phyloP scores from a whole-genome alignment of 1,140 invertebrate genomes.

The Marisa cornuarietis region DNA sequence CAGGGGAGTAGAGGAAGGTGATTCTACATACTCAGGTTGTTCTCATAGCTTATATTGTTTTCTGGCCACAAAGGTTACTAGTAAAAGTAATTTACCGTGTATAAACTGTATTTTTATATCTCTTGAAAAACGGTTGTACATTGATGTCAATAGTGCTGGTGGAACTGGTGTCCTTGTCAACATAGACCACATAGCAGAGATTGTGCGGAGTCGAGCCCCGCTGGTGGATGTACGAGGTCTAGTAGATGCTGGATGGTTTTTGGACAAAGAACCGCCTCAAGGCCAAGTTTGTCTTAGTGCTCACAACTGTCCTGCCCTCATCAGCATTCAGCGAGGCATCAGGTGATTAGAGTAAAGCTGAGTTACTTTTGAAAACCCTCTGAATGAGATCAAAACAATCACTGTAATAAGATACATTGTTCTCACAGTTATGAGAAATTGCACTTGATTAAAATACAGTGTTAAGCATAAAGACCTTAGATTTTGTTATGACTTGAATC shows the following conservation, averaged over 20 bases:
- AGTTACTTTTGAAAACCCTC: too few species aligned
- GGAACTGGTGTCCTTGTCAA: conserved; percentile 92
- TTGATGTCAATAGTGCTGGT: conserved; percentile 76
- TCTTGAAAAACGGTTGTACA: neutral
- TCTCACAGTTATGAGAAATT: conserved; percentile 9
- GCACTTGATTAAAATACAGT: neutral
- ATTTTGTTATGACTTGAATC: too few species aligned
- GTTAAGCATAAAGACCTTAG: too few species aligned
- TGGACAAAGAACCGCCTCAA: conserved; percentile 81
- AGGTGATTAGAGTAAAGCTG: conserved; percentile 62
- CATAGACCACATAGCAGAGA: conserved; percentile 80
- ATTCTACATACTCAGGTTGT: too few species aligned
- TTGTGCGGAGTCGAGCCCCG: conserved; percentile 68
- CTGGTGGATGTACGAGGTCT: conserved; percentile 81
- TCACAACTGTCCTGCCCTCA: conserved; percentile 69
- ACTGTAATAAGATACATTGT: neutral
- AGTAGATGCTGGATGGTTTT: conserved; percentile 93
- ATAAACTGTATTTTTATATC: too few species aligned
- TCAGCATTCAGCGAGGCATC: conserved; percentile 80
- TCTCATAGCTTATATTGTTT: too few species aligned
- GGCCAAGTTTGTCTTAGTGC: conserved; percentile 66
- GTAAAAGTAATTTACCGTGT: too few species aligned
- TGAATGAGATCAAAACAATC: neutral
- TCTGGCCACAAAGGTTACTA: too few species aligned
- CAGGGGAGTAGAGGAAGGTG: too few species aligned